These are phyloP conservation scores for Athripsodes cinereus DNA, from an alignment of 2,888 invertebrate species.

Conservation along the genomic window DNA sequence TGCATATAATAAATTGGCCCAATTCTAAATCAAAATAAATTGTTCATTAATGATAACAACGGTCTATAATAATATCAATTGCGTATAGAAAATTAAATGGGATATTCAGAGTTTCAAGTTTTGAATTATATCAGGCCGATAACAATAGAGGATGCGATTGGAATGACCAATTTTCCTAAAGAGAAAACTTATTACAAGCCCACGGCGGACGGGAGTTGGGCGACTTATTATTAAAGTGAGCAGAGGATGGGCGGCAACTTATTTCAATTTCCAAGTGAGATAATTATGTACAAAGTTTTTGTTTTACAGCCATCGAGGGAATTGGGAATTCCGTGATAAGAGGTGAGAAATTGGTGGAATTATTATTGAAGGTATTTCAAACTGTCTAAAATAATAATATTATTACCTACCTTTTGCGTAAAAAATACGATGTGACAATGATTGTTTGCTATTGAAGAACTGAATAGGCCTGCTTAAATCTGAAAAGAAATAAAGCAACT, in stretches of 20 bases:
- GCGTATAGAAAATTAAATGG: not conserved
- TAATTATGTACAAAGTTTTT: slow-evolving; percentile 1
- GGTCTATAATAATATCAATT: no score
- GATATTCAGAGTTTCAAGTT: not conserved
- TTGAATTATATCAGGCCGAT: not conserved
- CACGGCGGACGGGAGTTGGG: no score
- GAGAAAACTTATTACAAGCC: not conserved
- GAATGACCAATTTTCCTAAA: not conserved
- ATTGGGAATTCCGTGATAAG: not conserved
- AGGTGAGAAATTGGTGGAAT: slow-evolving; percentile 1
- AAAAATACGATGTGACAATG: not conserved
- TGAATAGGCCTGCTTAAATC: not conserved
- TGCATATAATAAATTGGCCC: no score
- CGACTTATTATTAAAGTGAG: no score
- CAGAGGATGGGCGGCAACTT: not conserved
- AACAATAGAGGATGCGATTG: not conserved
- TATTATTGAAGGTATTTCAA: not conserved
- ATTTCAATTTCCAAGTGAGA: not conserved
- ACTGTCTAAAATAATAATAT: not conserved
- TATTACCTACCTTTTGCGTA: not conserved
- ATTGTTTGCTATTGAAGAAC: not conserved
- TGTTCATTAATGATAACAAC: no score
- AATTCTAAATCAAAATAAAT: no score
- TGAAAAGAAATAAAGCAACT: not conserved
- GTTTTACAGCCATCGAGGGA: not conserved